Base-by-base conservation (phyloP, 1,140 invertebrate genomes). In the Drosophila sp. region DNA sequence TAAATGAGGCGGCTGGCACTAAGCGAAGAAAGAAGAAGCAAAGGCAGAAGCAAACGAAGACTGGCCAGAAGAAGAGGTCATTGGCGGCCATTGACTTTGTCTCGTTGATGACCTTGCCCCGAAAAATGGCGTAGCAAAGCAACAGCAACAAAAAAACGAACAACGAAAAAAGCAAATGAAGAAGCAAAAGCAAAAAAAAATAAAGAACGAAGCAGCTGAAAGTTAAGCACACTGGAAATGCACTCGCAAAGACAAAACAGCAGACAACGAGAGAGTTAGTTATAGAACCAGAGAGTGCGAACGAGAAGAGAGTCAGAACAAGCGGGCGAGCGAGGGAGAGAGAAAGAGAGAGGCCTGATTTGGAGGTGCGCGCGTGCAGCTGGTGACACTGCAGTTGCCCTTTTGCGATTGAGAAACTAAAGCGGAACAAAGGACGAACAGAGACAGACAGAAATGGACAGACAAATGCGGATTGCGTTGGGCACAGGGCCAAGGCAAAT, bases 61-160 rank as follows among this genome's bases (percentile, higher is more conserved):
- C 38, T 64, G 41, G 73, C 45, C 53, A 76, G 70, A 59, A 79
- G 82, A 79, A 91, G 90, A 90, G 90, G 90, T 91, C 87, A 91
- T 81, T 89, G 78, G 86, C 90, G 90, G 86, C 48, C 90, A 84
- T 90, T 91, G 90, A 91, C 90, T 91, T 89, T 89, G 86, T 91
- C 90, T 90, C 80, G 78, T 59, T 80, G 80, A 86, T 91, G 90
- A 91, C 90, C 90, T 91, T 91, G 90, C 90, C 90, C 90, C 90
- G 86, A 90, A 91, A 91, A 91, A 90, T 90, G 83, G 76, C 87
- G 75, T 80, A 74, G 71, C 74, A 80, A 82, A 72, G 54, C 56
- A 41, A 41, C 72, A 65, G 45, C 66, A 46, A 59, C 46, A 46
- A 48, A 58, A 50, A 57, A 48, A 51, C 16, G 43, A 41, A 54